These are phyloP conservation scores for Sialia sialis DNA, from an alignment of 2,113 vertebrate genomes.

Conservation along the genomic window DNA sequence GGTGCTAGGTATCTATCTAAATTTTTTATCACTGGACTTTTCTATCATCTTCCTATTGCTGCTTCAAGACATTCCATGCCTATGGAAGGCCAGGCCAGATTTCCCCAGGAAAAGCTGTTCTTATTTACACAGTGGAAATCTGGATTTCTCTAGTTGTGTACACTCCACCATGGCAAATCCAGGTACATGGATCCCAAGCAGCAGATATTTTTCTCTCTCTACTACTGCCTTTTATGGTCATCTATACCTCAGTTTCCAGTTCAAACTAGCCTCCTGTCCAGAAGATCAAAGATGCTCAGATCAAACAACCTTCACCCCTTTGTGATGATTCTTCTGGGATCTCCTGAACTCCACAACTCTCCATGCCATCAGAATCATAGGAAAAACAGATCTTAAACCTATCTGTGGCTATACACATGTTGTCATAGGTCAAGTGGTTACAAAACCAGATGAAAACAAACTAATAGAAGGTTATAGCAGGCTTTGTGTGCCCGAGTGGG, in stretches of 20 bases:
- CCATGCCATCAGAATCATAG: neutral
- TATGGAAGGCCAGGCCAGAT: neutral
- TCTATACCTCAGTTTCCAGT: neutral
- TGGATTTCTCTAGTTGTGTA: neutral
- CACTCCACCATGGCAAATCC: neutral
- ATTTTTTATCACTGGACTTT: neutral
- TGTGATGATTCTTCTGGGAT: neutral
- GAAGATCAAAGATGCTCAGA: neutral
- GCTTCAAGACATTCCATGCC: neutral
- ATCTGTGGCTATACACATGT: neutral
- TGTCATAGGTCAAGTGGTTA: neutral
- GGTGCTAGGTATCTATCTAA: neutral
- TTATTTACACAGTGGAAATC: neutral
- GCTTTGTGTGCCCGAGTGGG: neutral
- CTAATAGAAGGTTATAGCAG: neutral
- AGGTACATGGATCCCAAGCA: neutral
- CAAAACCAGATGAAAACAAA: neutral
- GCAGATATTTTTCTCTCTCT: neutral
- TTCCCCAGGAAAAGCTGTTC: neutral
- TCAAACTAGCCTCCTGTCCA: neutral
- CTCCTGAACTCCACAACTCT: neutral
- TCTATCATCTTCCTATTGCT: neutral
- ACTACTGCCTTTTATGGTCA: neutral
- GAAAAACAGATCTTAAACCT: neutral
- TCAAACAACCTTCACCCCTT: neutral